phyloP scores from a whole-genome alignment of 2,888 invertebrate genomes.

The Magallana nippona region DNA sequence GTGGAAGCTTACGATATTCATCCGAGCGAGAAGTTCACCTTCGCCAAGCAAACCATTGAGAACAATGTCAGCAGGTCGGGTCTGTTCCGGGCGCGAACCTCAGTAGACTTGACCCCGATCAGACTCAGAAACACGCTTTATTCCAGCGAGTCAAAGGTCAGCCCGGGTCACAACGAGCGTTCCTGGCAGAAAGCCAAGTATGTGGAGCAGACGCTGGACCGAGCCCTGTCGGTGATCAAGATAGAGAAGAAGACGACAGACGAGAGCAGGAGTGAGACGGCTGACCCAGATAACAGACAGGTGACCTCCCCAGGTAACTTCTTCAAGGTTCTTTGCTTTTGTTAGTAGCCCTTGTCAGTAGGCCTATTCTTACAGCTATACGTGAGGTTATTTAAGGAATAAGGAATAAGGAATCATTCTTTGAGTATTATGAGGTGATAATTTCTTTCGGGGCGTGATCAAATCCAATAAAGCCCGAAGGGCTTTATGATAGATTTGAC shows the following conservation, averaged over 20 bases:
- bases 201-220: not conserved
- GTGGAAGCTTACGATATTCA: conserved; percentile 47
- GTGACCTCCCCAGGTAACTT: not conserved
- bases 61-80: not conserved
- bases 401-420: no score
- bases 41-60: conserved; percentile 34
- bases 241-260: not conserved
- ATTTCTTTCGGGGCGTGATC: no score
- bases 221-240: conserved; percentile 12
- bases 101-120: not conserved
- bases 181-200: not conserved
- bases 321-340: not conserved
- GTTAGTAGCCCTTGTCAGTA: no score
- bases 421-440: no score
- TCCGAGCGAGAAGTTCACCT: conserved; percentile 48
- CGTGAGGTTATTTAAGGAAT: no score
- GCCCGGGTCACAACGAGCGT: not conserved
- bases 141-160: not conserved
- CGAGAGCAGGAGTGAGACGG: no score
- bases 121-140: not conserved
- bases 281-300: not conserved
- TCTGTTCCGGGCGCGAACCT: not conserved
- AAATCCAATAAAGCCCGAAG: no score
- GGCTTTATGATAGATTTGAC: no score
- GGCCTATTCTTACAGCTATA: no score